Evolutionary conservation across 2,797 vertebrate genomes (phyloP).

Genomic region (Rhabdomys pumilio): DNA sequence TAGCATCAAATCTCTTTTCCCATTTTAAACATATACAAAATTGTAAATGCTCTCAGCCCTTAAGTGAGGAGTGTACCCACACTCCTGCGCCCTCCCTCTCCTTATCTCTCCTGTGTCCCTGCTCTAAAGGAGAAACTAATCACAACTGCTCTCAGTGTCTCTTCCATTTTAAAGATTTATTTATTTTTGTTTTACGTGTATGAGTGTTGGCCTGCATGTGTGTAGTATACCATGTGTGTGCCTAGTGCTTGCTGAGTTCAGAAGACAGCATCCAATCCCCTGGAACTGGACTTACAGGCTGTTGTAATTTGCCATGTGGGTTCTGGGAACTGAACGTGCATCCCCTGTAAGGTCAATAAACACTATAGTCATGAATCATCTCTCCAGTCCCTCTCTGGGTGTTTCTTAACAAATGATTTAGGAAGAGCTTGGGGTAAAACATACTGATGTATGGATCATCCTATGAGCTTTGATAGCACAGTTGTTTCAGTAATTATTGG

Average conservation of each 20-base stretch:
- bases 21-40: neutral
- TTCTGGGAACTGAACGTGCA: neutral
- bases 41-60: neutral
- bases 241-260: neutral
- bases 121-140: conserved; percentile 5
- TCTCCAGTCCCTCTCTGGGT: neutral
- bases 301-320: neutral
- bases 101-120: neutral
- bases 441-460: conserved; percentile 18
- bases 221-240: neutral
- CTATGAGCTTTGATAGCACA: conserved; percentile 42
- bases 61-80: neutral
- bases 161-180: neutral
- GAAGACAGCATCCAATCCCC: neutral
- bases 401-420: conserved; percentile 63
- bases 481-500: conserved; percentile 61
- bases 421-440: neutral
- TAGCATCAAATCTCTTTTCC: conserved; percentile 11
- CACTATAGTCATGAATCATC: neutral
- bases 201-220: neutral
- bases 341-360: neutral
- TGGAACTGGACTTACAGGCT: neutral
- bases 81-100: neutral
- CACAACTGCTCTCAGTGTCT: neutral
- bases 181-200: neutral